phyloP scores from a whole-genome alignment of 2,888 invertebrate species.

The Luffia ferchaultella region DNA sequence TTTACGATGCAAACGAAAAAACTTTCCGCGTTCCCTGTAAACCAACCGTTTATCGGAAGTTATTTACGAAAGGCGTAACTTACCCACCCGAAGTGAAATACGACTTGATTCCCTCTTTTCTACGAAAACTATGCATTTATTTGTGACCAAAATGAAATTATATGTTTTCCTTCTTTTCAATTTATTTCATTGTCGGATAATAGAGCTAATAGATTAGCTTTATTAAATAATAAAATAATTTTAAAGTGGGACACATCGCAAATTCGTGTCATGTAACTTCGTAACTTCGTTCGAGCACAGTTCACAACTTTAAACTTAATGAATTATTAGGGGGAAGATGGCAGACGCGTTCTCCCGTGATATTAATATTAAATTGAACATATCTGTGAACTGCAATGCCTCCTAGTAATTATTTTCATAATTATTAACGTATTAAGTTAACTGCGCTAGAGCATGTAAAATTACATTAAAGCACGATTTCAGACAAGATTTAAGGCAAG shows the following conservation, averaged over 20 bases:
- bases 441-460: too few relatives aligned
- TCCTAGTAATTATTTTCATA: not conserved
- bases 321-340: slow-evolving; percentile 29
- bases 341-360: slow-evolving; percentile 31
- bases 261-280: not conserved
- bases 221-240: not conserved
- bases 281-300: not conserved
- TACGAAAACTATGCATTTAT: too few relatives aligned
- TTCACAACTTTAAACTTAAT: slow-evolving; percentile 25
- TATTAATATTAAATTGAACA: slow-evolving; percentile 58
- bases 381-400: slow-evolving; percentile 13
- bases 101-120: not conserved
- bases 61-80: not conserved
- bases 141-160: too few relatives aligned
- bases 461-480: too few relatives aligned
- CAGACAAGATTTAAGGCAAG: too few relatives aligned
- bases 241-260: not conserved
- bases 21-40: not conserved
- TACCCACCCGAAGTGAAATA: not conserved
- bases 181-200: too few relatives aligned
- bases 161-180: too few relatives aligned
- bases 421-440: too few relatives aligned
- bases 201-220: not conserved
- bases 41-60: not conserved
- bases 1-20: too few relatives aligned